phyloP scores from a whole-genome alignment of 1,140 invertebrate species.

The Maconellicoccus hirsutus region DNA sequence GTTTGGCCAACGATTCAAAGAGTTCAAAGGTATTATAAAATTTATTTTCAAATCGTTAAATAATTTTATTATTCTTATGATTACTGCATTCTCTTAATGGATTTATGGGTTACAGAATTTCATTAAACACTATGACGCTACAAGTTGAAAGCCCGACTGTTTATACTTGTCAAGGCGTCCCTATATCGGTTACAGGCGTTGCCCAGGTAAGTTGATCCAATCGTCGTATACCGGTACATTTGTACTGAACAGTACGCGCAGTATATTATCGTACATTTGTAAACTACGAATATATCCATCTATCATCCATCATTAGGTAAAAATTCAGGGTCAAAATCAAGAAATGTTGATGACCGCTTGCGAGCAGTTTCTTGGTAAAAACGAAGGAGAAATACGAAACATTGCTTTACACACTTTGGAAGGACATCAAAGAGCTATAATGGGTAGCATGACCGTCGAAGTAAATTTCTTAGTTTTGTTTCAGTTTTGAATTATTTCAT shows the following conservation, averaged over 20 bases:
- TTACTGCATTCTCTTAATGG: too few species aligned
- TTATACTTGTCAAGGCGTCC: slow-evolving; percentile 91
- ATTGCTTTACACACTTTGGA: slow-evolving; percentile 92
- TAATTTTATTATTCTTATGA: too few species aligned
- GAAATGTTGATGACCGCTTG: slow-evolving; percentile 94
- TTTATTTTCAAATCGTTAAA: not conserved
- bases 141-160: slow-evolving; percentile 84
- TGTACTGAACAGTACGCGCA: too few species aligned
- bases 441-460: slow-evolving; percentile 98
- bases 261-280: not conserved
- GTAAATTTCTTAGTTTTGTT: slow-evolving; percentile 37
- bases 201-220: slow-evolving; percentile 58
- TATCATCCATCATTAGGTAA: slow-evolving; percentile 52
- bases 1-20: slow-evolving; percentile 91
- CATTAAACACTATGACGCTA: slow-evolving; percentile 91
- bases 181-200: slow-evolving; percentile 93
- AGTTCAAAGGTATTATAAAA: slow-evolving; percentile 66
- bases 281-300: not conserved
- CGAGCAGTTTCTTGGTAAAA: slow-evolving; percentile 91
- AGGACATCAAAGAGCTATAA: slow-evolving; percentile 94
- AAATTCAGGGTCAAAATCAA: slow-evolving; percentile 93
- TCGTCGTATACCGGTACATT: slow-evolving; percentile 24
- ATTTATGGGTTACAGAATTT: slow-evolving; percentile 55
- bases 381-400: slow-evolving; percentile 76
- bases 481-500: not conserved